Conservation (phyloP, 2,113 vertebrate species). For the Mionectes macconnelli region DNA sequence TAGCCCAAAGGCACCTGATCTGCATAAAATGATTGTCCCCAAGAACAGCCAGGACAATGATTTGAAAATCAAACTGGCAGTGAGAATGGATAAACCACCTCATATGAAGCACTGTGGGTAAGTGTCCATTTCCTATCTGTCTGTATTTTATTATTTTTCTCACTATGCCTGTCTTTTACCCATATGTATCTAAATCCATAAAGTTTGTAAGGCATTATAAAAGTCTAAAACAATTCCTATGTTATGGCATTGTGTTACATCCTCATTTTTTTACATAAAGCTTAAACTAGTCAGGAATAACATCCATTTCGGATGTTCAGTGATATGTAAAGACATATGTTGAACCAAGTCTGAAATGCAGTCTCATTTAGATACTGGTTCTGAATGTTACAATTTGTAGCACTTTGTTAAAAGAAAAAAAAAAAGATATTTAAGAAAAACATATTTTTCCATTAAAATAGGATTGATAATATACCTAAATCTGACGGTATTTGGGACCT, state of each 20-base stretch:
- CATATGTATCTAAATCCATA: neutral
- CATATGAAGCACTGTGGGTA: conserved; percentile 98
- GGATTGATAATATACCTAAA: neutral
- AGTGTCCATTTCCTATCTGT: conserved; percentile 34
- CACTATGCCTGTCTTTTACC: neutral
- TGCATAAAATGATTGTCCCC: conserved; percentile 91
- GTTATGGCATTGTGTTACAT: neutral
- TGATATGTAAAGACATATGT: neutral
- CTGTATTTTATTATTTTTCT: neutral
- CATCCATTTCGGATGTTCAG: neutral
- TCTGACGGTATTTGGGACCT: neutral
- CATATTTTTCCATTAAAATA: neutral
- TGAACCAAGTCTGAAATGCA: neutral
- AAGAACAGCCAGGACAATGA: conserved; percentile 94
- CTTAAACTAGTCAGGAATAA: neutral
- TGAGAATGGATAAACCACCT: conserved; percentile 96
- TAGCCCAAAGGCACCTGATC: conserved; percentile 88
- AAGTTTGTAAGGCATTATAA: neutral
- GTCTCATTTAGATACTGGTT: neutral
- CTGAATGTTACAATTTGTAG: neutral
- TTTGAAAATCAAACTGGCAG: conserved; percentile 91
- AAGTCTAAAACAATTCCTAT: neutral
- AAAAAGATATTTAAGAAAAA: neutral
- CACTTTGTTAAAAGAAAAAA: neutral
- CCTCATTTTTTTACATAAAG: neutral